These are phyloP conservation scores for Sebastes miniatus DNA, from an alignment of 2,797 vertebrate genomes.

Conservation along the genomic window DNA sequence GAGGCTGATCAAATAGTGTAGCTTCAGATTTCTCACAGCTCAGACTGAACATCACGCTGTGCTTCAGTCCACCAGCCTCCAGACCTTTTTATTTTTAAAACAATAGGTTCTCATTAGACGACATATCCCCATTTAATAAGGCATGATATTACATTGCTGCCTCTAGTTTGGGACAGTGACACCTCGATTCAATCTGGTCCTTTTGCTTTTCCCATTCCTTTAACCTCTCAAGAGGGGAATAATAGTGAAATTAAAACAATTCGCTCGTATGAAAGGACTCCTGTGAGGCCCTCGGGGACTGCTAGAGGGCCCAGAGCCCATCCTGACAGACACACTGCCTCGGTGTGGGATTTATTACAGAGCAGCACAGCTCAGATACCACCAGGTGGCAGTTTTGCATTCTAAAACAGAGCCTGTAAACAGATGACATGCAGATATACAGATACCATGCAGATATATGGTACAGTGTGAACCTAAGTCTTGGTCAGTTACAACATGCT, in stretches of 20 bases:
- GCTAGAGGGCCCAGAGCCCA: not conserved
- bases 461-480: not conserved
- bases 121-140: not conserved
- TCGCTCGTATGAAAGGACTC: not conserved
- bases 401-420: constrained; percentile 22
- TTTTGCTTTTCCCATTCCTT: not conserved
- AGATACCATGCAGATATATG: not conserved
- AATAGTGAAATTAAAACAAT: constrained; percentile 12
- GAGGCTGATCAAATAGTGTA: not conserved
- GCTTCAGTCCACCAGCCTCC: not conserved
- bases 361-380: constrained; percentile 45
- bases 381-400: constrained; percentile 76
- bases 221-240: not conserved
- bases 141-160: not conserved
- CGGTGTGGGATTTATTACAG: not conserved
- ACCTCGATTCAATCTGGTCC: not conserved
- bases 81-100: not conserved
- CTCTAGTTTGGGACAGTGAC: not conserved
- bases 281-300: not conserved
- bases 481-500: not conserved
- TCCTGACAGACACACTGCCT: not conserved
- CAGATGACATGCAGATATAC: not conserved
- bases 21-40: constrained; percentile 20
- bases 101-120: not conserved
- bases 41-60: not conserved